A percentile compares a stretch with the other conserved stretches of the same genome.
Evolutionary conservation across 92 coral and sea anemone species (phyloP).

Genomic region (Muricea muricata): DNA sequence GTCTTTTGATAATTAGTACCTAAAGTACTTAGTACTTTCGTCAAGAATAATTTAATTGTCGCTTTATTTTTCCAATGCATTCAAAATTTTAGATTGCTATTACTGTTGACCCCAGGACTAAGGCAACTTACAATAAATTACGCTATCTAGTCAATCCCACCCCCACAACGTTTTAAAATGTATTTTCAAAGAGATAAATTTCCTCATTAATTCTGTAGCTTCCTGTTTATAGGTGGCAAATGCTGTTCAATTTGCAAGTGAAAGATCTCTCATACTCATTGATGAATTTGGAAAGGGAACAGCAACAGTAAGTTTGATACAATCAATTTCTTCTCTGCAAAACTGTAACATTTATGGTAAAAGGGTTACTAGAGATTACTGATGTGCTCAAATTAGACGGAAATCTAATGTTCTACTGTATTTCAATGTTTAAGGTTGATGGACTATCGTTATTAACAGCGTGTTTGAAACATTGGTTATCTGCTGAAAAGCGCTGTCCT

Average conservation of each 20-base stretch:
- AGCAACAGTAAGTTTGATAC: conserved; percentile 77
- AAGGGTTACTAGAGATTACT: background rate
- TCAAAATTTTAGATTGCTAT: too few species aligned
- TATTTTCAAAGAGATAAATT: too few species aligned
- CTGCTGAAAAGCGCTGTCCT: conserved; percentile 76
- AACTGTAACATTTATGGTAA: background rate
- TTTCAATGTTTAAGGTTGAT: conserved; percentile 72
- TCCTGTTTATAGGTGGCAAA: conserved; percentile 78
- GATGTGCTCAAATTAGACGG: background rate
- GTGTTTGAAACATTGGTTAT: conserved; percentile 86
- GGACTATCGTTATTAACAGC: conserved; percentile 92
- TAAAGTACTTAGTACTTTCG: too few species aligned
- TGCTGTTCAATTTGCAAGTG: conserved; percentile 87
- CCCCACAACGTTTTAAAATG: too few species aligned
- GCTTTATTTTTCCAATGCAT: too few species aligned
- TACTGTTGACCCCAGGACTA: too few species aligned
- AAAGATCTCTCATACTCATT: conserved; percentile 86
- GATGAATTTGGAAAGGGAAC: conserved; percentile 99
- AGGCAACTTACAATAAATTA: too few species aligned
- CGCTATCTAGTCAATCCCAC: too few species aligned
- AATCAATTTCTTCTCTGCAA: background rate
- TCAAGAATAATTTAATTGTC: too few species aligned
- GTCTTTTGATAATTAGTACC: too few species aligned
- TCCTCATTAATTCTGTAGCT: background rate
- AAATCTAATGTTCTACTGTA: background rate